phyloP scores from a whole-genome alignment of 1,140 invertebrate genomes.

The Papilio glaucus region DNA sequence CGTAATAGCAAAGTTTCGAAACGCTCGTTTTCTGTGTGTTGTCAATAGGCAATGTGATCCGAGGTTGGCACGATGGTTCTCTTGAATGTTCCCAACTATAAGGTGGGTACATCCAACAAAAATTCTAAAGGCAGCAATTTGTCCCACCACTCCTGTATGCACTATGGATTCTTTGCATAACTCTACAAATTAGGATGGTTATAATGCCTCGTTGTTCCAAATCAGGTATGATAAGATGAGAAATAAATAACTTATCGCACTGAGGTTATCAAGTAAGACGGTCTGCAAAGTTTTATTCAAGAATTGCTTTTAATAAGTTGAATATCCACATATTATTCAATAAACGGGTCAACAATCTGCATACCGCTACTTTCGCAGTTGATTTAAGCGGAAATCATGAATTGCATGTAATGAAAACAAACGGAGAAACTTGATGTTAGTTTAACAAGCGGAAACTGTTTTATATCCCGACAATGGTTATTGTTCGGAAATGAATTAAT shows the following conservation, averaged over 20 bases:
- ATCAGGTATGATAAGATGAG: not conserved
- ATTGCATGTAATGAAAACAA: constrained; percentile 20
- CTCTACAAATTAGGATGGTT: not conserved
- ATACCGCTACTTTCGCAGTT: constrained; percentile 13
- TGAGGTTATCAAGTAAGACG: not conserved
- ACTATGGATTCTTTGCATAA: too few species aligned
- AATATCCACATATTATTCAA: not conserved
- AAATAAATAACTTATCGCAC: too few species aligned
- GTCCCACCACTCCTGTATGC: too few species aligned
- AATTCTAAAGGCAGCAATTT: too few species aligned
- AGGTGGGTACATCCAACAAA: too few species aligned
- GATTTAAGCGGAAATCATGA: constrained; percentile 23
- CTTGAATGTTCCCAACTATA: too few species aligned
- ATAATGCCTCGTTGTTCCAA: not conserved
- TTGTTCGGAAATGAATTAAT: constrained; percentile 26
- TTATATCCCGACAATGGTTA: constrained; percentile 26
- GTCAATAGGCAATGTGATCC: not conserved
- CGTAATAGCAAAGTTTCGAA: not conserved
- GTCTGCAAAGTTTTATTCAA: not conserved
- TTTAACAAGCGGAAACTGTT: constrained; percentile 19
- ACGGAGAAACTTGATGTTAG: constrained; percentile 19
- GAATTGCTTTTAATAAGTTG: not conserved
- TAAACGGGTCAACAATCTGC: constrained; percentile 20
- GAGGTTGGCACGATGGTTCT: too few species aligned
- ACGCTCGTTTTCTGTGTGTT: not conserved